Conservation (phyloP, 2,113 vertebrate genomes). For the Zosterops borbonicus region DNA sequence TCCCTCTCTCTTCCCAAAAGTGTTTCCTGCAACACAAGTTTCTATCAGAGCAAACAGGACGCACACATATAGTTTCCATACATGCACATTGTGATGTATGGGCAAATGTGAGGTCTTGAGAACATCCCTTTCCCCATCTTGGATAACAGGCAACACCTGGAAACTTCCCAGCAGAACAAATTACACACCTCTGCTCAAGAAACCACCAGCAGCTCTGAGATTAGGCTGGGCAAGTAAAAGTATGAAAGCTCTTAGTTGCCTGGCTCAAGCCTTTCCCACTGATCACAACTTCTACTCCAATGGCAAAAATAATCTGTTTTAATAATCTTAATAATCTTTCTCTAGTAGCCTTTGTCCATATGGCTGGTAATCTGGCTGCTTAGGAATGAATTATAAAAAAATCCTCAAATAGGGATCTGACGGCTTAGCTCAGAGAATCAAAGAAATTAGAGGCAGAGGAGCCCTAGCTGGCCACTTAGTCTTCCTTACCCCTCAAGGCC, state of each 20-base stretch:
- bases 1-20: background rate
- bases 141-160: background rate
- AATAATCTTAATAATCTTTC: constrained; percentile 63
- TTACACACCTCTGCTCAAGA: background rate
- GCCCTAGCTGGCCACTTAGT: constrained; percentile 8
- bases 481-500: background rate
- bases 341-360: constrained; percentile 44
- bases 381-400: constrained; percentile 57
- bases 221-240: background rate
- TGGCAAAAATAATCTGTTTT: constrained; percentile 26
- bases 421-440: constrained; percentile 44
- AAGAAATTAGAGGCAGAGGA: constrained; percentile 38
- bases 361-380: constrained; percentile 59
- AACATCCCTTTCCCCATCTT: background rate
- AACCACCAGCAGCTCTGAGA: background rate
- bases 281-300: constrained; percentile 5
- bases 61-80: background rate
- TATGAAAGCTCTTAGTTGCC: background rate
- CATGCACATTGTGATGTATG: background rate
- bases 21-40: background rate
- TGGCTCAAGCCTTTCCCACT: background rate
- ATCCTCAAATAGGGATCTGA: constrained; percentile 63
- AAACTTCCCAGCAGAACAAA: background rate
- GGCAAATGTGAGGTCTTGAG: background rate
- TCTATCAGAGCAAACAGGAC: background rate